phyloP scores from a whole-genome alignment of 1,140 invertebrate genomes.

The Saccostrea glomerata region DNA sequence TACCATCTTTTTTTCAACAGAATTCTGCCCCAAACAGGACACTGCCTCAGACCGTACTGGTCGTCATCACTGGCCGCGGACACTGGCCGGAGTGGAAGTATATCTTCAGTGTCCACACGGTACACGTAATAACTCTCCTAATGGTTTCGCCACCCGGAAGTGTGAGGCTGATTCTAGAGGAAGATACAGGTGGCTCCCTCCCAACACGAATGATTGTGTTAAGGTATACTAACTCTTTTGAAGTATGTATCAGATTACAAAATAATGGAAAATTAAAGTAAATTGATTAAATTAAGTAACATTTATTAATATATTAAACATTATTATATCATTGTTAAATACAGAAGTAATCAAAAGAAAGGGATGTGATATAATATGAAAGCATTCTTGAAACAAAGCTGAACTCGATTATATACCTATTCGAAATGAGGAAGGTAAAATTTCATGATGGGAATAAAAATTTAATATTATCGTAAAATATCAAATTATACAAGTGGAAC shows the following conservation, averaged over 20 bases:
- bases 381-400: too few species aligned
- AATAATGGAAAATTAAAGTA: too few species aligned
- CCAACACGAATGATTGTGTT: slow-evolving; percentile 46
- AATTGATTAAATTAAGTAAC: too few species aligned
- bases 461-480: too few species aligned
- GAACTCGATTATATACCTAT: too few species aligned
- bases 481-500: too few species aligned
- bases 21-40: slow-evolving; percentile 24
- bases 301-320: too few species aligned
- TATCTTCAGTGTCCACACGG: slow-evolving; percentile 40
- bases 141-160: slow-evolving; percentile 16
- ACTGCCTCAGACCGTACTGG: slow-evolving; percentile 43
- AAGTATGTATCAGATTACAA: too few species aligned
- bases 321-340: not conserved
- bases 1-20: not conserved
- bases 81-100: slow-evolving; percentile 23
- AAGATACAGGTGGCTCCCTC: slow-evolving; percentile 19
- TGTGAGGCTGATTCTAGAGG: slow-evolving; percentile 39
- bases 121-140: not conserved
- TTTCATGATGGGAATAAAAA: too few species aligned
- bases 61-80: slow-evolving; percentile 47
- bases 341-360: too few species aligned
- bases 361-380: not conserved
- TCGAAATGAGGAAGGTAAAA: too few species aligned
- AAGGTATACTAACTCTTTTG: slow-evolving; percentile 30